phyloP scores from a whole-genome alignment of 1,140 invertebrate species.

The Lepidurus couesii region DNA sequence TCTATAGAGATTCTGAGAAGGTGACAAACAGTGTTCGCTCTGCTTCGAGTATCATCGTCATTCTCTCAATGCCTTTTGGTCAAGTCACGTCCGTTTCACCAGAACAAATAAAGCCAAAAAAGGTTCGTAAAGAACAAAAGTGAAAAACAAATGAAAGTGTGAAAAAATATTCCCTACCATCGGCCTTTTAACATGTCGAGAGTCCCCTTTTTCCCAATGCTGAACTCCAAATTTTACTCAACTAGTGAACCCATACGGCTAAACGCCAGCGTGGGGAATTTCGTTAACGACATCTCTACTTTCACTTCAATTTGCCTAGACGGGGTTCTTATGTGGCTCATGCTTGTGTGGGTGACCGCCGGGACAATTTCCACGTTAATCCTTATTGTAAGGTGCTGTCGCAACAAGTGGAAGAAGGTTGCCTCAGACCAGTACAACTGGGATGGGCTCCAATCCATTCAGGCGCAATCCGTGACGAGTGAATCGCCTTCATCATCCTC shows the following conservation, averaged over 20 bases:
- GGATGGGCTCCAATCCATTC: constrained; percentile 29
- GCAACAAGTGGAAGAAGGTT: constrained; percentile 30
- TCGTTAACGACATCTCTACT: neutral
- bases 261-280: neutral
- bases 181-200: neutral
- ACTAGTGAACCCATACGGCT: neutral
- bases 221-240: neutral
- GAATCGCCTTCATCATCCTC: neutral
- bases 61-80: neutral
- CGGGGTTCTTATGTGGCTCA: constrained; percentile 32
- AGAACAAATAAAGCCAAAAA: neutral
- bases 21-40: neutral
- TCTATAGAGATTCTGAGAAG: neutral
- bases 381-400: constrained; percentile 26
- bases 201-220: neutral
- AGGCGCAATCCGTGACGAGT: neutral
- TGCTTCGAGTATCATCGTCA: neutral
- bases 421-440: constrained; percentile 29
- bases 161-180: neutral
- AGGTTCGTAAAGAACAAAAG: neutral
- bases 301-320: constrained; percentile 30
- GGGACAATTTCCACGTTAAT: constrained; percentile 28
- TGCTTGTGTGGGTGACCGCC: constrained; percentile 29
- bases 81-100: neutral
- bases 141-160: neutral